phyloP scores from a whole-genome alignment of 2,113 vertebrate genomes.

The Larimichthys polyactis region DNA sequence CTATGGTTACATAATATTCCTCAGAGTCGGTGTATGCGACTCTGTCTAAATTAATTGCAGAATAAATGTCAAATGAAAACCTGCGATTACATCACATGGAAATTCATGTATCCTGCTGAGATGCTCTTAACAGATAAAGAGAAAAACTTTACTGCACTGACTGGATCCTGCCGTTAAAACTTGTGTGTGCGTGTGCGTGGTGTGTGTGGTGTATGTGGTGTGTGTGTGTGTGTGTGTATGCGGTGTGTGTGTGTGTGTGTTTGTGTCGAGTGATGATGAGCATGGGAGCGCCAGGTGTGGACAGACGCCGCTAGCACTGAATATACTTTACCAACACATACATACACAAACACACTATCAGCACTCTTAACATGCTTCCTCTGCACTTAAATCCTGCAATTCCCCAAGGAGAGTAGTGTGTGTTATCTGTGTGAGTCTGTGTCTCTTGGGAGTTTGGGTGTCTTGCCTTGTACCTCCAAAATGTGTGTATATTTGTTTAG shows the following conservation, averaged over 20 bases:
- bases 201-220: conserved; percentile 1
- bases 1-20: not conserved
- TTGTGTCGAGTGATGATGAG: conserved; percentile 65
- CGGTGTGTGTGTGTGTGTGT: conserved; percentile 13
- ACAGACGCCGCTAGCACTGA: conserved; percentile 55
- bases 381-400: conserved; percentile 61
- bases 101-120: conserved; percentile 5
- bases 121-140: conserved; percentile 10
- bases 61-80: not conserved
- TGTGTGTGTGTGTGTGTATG: conserved; percentile 20
- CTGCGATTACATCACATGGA: not conserved
- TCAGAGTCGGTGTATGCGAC: too few species aligned
- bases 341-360: conserved; percentile 41
- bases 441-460: conserved; percentile 41
- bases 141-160: conserved; percentile 1
- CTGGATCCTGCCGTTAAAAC: conserved; percentile 8
- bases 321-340: conserved; percentile 51
- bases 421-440: conserved; percentile 5
- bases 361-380: conserved; percentile 70
- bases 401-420: conserved; percentile 43
- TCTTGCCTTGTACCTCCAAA: conserved; percentile 39
- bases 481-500: conserved; percentile 42
- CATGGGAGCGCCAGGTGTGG: conserved; percentile 38
- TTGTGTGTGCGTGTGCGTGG: conserved; percentile 26
- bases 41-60: not conserved